These are phyloP conservation scores for Cordilura impudica DNA, from an alignment of 2,888 invertebrate genomes.

Conservation along the genomic window DNA sequence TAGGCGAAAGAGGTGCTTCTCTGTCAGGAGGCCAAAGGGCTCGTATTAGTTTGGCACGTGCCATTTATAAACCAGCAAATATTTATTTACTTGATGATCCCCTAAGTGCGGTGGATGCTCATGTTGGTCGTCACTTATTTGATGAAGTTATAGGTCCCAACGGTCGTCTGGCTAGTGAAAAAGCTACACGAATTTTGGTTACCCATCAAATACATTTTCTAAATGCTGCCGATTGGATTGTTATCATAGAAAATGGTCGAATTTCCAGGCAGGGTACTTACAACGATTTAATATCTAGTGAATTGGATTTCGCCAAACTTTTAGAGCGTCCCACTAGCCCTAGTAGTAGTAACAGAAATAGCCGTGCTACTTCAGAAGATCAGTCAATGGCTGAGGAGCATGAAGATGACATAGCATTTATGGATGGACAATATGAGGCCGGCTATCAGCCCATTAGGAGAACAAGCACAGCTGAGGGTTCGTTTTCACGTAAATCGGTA, in stretches of 20 bases:
- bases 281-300: conserved; percentile 78
- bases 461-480: conserved; percentile 67
- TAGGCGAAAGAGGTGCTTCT: conserved; percentile 85
- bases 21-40: conserved; percentile 89
- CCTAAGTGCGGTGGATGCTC: conserved; percentile 87
- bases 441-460: conserved; percentile 73
- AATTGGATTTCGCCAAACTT: conserved; percentile 79
- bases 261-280: conserved; percentile 79
- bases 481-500: conserved; percentile 71
- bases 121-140: conserved; percentile 87
- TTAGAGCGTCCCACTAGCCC: conserved; percentile 74
- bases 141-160: conserved; percentile 83
- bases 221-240: conserved; percentile 81
- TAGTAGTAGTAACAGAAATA: conserved; percentile 42
- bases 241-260: conserved; percentile 81
- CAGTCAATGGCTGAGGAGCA: conserved; percentile 71
- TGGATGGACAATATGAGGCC: conserved; percentile 73
- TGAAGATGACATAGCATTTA: conserved; percentile 77
- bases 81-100: conserved; percentile 90
- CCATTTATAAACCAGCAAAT: conserved; percentile 85
- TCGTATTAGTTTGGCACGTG: conserved; percentile 84
- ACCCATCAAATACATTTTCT: conserved; percentile 90
- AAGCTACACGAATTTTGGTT: conserved; percentile 83
- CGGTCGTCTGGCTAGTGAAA: conserved; percentile 80
- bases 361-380: conserved; percentile 52